Evolutionary conservation across 2,797 vertebrate genomes (phyloP), one percentile per base, ranked within the genome.

Genomic region (Erithacus rubecula): DNA sequence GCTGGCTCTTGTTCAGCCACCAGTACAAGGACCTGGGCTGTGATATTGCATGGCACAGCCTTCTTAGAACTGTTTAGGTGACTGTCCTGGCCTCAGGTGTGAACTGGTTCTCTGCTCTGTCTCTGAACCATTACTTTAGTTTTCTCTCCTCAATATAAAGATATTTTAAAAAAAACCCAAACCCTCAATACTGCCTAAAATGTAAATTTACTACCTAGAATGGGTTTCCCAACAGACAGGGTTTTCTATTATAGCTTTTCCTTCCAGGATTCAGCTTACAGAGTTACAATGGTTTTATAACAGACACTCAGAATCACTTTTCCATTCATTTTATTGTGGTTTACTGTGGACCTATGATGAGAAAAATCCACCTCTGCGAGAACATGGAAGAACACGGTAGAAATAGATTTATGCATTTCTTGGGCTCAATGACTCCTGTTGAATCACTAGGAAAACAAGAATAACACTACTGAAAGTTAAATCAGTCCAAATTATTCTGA

Each of bases 41-140:
- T 1, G 4, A n/a, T 2, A 4, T 0, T 16, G n/a, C 29, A 18
- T 12, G 21, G 15, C 41, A 78, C 46, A 52, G 29, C 29, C n/a
- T 69, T 60, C 65, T 60, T 21, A 36, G 47, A 65, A 34, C 27
- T 43, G 24, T 52, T 37, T 21, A 8, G 6, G 37, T 37, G 37
- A 67, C 21, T 60, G 23, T 47, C 49, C 67, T 46, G 56, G 44
- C 47, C 41, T 63, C 44, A 12, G 49, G 19, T 55, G 17, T 46
- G 51, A 59, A 21, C 8, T 62, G 46, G 17, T 36, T 86, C 53
- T 72, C 81, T 62, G 30, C 9, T 29, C 22, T 69, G 37, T 22
- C 13, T 24, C 63, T 65, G 20, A 78, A 51, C 3, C 8, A 13
- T 12, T 20, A n/a, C n/a, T 83, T 34, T 47, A 3, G 62, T 43